Evolutionary conservation across 2,113 vertebrate species (phyloP).

Genomic region (Apistogramma diplotaenia): DNA sequence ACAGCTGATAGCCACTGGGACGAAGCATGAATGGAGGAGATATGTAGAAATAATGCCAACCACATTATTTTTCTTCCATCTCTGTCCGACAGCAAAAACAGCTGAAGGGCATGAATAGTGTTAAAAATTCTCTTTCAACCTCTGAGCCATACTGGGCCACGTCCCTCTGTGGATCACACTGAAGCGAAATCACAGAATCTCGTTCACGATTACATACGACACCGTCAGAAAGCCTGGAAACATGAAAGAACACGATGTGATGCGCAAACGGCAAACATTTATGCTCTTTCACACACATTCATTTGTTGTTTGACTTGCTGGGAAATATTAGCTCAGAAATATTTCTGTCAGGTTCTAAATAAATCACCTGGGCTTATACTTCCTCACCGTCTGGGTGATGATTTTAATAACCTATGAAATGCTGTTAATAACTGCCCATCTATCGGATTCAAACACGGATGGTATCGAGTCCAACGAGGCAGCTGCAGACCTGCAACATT

Average conservation of each 20-base stretch:
- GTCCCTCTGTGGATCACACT: constrained; percentile 25
- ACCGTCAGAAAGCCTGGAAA: constrained; percentile 8
- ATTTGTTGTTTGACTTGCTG: background rate
- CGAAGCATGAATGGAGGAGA: constrained; percentile 39
- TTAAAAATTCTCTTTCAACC: constrained; percentile 69
- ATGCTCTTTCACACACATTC: background rate
- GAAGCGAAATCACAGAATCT: constrained; percentile 28
- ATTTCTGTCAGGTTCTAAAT: background rate
- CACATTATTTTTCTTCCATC: constrained; percentile 49
- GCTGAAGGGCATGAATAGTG: constrained; percentile 61
- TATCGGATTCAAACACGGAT: constrained; percentile 33
- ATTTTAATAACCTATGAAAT: constrained; percentile 10
- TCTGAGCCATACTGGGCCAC: constrained; percentile 12
- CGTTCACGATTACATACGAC: constrained; percentile 23
- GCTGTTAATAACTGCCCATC: constrained; percentile 30
- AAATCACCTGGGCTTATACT: background rate
- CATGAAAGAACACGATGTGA: background rate
- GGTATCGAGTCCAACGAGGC: background rate
- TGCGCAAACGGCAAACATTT: background rate
- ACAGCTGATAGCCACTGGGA: constrained; percentile 35
- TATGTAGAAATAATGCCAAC: constrained; percentile 56
- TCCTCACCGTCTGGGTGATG: background rate
- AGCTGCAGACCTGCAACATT: background rate
- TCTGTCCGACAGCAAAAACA: constrained; percentile 52
- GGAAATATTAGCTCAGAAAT: background rate